Evolutionary conservation across 2,113 vertebrate species (phyloP).

Genomic region (Butastur rufipennis): DNA sequence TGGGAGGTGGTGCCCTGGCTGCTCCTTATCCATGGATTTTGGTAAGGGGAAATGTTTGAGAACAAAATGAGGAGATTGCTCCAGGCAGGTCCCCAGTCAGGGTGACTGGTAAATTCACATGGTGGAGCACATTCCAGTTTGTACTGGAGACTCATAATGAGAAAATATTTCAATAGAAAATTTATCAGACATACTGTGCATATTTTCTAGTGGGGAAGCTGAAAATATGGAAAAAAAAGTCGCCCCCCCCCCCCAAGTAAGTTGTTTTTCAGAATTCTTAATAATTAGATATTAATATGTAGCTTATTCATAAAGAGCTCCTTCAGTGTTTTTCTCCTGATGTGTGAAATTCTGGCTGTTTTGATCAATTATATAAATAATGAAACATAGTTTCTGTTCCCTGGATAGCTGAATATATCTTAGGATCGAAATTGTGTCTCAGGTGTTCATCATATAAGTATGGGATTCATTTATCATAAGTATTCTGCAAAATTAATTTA

Average conservation of each 20-base stretch:
- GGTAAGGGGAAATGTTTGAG: background rate
- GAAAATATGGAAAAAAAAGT: background rate
- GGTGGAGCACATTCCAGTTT: fast-evolving
- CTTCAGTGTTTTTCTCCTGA: background rate
- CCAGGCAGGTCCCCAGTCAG: background rate
- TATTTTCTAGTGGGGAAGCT: background rate
- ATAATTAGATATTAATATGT: background rate
- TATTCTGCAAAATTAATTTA: constrained; percentile 4
- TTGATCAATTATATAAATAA: background rate
- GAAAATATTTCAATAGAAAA: background rate
- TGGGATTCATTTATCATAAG: background rate
- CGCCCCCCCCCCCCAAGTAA: fast-evolving
- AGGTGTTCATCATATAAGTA: background rate
- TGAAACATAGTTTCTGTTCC: background rate
- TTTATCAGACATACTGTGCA: background rate
- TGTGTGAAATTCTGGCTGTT: background rate
- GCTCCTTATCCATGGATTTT: background rate
- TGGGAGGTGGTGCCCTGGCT: background rate
- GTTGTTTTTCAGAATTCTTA: background rate
- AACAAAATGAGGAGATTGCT: background rate
- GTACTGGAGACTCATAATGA: background rate
- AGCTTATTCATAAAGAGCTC: background rate
- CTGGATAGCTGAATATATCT: background rate
- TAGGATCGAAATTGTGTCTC: background rate
- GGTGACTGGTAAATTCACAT: background rate